A percentile compares a stretch with the other conserved stretches of the same genome.
Conservation (phyloP, 2,888 invertebrate species). For the Drosophila picticornis region DNA sequence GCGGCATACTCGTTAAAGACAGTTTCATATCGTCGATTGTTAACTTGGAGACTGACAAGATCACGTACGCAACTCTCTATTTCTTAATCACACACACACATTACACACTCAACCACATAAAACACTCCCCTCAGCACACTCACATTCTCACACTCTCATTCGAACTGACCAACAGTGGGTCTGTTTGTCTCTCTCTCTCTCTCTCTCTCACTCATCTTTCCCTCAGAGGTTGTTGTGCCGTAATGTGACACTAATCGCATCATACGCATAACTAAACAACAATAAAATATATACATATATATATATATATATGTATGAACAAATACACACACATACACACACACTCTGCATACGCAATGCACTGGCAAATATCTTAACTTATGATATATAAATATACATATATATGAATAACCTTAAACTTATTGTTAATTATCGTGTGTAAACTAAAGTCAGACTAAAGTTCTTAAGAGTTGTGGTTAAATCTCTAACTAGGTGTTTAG, state of each 20-base stretch:
- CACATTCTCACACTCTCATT: conserved; percentile 18
- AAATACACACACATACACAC: conserved; percentile 26
- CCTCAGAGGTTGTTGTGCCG: conserved; percentile 41
- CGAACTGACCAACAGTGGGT: conserved; percentile 1
- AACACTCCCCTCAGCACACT: conserved; percentile 18
- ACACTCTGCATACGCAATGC: conserved; percentile 75
- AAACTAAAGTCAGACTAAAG: conserved; percentile 27
- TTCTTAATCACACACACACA: conserved; percentile 31
- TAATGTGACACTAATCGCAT: conserved; percentile 48
- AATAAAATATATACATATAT: conserved; percentile 42
- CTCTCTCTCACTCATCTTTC: conserved; percentile 13
- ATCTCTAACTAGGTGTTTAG: conserved; percentile 36
- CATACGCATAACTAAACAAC: conserved; percentile 24
- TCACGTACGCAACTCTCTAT: conserved; percentile 89
- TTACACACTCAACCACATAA: neutral
- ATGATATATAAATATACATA: conserved; percentile 12
- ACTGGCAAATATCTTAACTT: conserved; percentile 61
- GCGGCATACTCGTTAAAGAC: conserved; percentile 96
- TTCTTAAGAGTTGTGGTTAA: conserved; percentile 28
- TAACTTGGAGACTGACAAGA: conserved; percentile 96
- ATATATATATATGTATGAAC: conserved; percentile 23
- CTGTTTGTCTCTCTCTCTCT: neutral
- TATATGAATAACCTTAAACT: conserved; percentile 28
- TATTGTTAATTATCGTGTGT: conserved; percentile 23
- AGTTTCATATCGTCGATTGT: conserved; percentile 97